Percentiles rank a stretch among this genome's conserved stretches.
phyloP scores from a whole-genome alignment of 2,113 vertebrate genomes.

The Pseudopipra pipra region DNA sequence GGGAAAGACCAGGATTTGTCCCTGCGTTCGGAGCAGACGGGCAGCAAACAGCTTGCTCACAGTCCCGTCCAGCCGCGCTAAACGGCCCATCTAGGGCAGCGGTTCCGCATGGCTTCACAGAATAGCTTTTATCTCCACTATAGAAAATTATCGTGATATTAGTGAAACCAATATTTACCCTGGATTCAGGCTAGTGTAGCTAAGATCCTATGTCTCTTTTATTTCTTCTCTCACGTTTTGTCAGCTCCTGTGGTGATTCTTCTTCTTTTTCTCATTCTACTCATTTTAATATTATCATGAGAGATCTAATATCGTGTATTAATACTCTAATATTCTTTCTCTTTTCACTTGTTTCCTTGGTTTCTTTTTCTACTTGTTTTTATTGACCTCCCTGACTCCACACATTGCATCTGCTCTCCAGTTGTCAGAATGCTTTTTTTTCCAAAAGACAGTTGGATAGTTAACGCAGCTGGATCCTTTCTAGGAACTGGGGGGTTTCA shows the following conservation, averaged over 20 bases:
- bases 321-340: neutral
- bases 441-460: neutral
- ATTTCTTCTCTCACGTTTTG: neutral
- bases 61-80: accelerated
- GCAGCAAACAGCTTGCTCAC: neutral
- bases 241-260: neutral
- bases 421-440: slow-evolving; percentile 19
- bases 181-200: neutral
- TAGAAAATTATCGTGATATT: accelerated
- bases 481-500: slow-evolving; percentile 20
- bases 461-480: slow-evolving; percentile 5
- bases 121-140: neutral
- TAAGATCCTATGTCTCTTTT: neutral
- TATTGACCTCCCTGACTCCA: slow-evolving; percentile 17
- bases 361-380: slow-evolving; percentile 38
- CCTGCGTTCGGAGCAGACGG: accelerated
- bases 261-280: neutral
- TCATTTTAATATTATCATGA: neutral
- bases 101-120: accelerated
- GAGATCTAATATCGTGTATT: neutral
- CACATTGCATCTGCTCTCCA: slow-evolving; percentile 13
- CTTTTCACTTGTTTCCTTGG: slow-evolving; percentile 25
- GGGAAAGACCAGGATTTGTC: neutral
- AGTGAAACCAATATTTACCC: neutral
- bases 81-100: neutral